phyloP scores from a whole-genome alignment of 2,113 vertebrate genomes.

The Nicator chloris region DNA sequence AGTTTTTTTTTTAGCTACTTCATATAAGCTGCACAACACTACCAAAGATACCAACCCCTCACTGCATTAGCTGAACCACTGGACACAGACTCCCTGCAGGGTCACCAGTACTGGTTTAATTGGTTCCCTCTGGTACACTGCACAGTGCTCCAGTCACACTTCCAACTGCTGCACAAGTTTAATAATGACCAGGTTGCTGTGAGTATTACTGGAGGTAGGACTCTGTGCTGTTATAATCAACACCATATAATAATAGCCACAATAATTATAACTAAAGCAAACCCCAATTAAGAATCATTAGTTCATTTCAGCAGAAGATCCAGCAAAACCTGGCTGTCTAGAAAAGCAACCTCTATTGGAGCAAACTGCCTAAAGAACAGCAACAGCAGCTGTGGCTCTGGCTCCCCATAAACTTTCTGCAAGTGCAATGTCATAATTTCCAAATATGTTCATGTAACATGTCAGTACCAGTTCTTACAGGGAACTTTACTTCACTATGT shows the following conservation, averaged over 20 bases:
- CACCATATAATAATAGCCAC: background rate
- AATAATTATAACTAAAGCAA: background rate
- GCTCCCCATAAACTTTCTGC: background rate
- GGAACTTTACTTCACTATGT: background rate
- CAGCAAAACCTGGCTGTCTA: background rate
- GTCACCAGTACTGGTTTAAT: background rate
- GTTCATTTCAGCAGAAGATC: background rate
- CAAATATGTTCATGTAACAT: background rate
- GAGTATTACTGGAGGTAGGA: background rate
- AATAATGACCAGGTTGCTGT: background rate
- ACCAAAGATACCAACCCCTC: background rate
- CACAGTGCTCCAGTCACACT: background rate
- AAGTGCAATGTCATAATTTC: background rate
- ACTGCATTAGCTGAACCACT: background rate
- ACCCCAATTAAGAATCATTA: background rate
- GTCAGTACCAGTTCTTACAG: background rate
- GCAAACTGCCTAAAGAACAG: background rate
- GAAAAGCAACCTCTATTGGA: background rate
- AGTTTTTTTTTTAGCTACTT: background rate
- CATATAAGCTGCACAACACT: background rate
- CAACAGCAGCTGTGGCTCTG: background rate
- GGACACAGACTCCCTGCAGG: background rate
- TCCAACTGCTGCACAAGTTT: background rate
- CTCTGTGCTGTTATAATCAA: background rate
- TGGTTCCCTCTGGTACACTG: background rate